phyloP scores from a whole-genome alignment of 2,113 vertebrate genomes.

The Dipodomys spectabilis region DNA sequence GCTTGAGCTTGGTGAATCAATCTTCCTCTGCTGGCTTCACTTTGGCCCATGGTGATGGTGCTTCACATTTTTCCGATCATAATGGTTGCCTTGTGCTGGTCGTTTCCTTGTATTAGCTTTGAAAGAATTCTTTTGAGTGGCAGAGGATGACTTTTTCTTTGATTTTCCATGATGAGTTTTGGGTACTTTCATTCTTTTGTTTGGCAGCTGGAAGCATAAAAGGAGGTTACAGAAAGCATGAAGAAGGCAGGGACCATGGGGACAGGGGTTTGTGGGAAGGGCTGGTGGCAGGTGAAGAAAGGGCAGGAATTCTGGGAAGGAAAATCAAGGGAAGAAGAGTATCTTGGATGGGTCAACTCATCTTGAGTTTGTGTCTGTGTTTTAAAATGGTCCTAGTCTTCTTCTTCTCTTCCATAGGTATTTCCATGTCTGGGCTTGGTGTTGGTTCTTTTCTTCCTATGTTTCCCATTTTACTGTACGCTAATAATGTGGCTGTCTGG shows the following conservation, averaged over 20 bases:
- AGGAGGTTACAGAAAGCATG: neutral
- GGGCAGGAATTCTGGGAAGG: neutral
- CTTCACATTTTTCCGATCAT: neutral
- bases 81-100: rapidly evolving
- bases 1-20: neutral
- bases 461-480: rapidly evolving
- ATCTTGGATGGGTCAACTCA: neutral
- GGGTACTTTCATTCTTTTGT: neutral
- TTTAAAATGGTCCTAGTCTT: rapidly evolving
- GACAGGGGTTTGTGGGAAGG: neutral
- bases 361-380: neutral
- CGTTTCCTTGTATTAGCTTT: neutral
- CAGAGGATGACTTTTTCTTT: neutral
- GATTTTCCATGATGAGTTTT: rapidly evolving
- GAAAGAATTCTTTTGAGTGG: neutral
- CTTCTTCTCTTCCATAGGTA: neutral
- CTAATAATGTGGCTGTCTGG: too few relatives aligned
- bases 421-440: neutral
- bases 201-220: neutral
- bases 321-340: neutral
- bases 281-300: too few relatives aligned
- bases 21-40: too few relatives aligned
- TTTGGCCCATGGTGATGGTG: neutral
- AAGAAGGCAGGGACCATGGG: neutral
- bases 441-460: neutral